Evolutionary conservation across 1,140 invertebrate species (phyloP), one percentile per base, ranked within the genome.

Genomic region (Acromyrmex heyeri): DNA sequence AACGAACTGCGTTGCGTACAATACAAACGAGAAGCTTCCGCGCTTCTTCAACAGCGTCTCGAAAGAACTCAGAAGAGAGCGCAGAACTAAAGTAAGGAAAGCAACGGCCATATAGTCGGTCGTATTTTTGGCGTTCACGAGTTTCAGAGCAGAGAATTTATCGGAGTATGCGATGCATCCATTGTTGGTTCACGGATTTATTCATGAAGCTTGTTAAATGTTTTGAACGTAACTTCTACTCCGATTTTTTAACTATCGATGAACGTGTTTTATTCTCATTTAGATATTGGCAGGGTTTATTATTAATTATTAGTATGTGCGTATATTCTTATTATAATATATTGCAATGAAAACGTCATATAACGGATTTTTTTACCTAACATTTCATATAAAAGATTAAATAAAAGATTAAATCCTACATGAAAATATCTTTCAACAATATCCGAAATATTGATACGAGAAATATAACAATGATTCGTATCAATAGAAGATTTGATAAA

Each of bases 31-130:
- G 48, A 61, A 79, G 73, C 61, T 87, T 87, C 50, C 57, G 87
- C 65, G 88, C 24, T 87, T 81, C 59, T 67, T 75, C 65, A 64
- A 69, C 38, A 81, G 27, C 38, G 18, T n/a, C 18, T 18, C 64
- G 72, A 90, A 90, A 90, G 88, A 89, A 90, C 85, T 85, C 72
- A 18, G 65, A 69, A 44, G 53, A 83, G 85, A 75, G 64, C 70
- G 85, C 78, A 67, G 70, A 83, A 83, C 75, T 62, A 82, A 90
- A 70, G 69, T 70, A 88, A 64, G 81, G 55, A 50, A 44, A 83
- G 77, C 86, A 70, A 61, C 69, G 55, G 67, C 55, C 59, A 64
- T 38, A 62, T 44, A 34, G 21, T 70, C 2, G 70, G 50, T 76
- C 62, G n/a, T 59, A 34, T 89, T 73, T 69, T 61, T 70, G 83